These are phyloP conservation scores for Tethea ocularis DNA, from an alignment of 2,888 invertebrate species.

Conservation along the genomic window DNA sequence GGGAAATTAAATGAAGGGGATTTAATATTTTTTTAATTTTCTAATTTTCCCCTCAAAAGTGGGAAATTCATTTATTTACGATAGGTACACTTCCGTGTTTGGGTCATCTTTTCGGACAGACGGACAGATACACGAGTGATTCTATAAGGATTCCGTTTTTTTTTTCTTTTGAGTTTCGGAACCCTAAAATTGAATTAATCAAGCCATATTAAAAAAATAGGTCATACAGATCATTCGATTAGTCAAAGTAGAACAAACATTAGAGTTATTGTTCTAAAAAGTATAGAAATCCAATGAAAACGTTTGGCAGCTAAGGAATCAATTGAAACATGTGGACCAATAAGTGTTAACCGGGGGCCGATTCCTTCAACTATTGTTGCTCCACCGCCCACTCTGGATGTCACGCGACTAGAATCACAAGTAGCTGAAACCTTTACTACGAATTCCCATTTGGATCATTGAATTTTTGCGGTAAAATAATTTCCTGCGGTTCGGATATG, in stretches of 20 bases:
- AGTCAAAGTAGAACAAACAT: not conserved
- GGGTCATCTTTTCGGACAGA: no score
- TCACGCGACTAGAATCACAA: slow-evolving; percentile 64
- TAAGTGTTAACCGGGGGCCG: slow-evolving; percentile 71
- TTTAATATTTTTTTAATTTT: no score
- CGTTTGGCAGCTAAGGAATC: slow-evolving; percentile 48
- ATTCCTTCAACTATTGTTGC: slow-evolving; percentile 67
- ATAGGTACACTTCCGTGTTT: no score
- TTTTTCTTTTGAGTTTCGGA: no score
- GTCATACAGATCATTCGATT: not conserved
- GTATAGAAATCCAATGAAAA: not conserved
- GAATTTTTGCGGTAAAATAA: slow-evolving; percentile 6
- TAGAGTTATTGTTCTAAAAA: not conserved
- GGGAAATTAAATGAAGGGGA: no score
- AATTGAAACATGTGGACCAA: slow-evolving; percentile 74
- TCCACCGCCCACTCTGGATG: slow-evolving; percentile 59
- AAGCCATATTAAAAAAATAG: no score
- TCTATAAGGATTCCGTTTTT: no score
- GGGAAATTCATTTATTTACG: no score
- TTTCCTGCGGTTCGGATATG: slow-evolving; percentile 4
- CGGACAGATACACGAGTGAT: no score
- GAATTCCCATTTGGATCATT: slow-evolving; percentile 23
- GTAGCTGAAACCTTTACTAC: slow-evolving; percentile 41
- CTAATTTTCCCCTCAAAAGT: no score
- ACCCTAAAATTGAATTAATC: no score